These are phyloP conservation scores for Muntiacus muntjak DNA, from an alignment of 2,113 vertebrate species.

Conservation along the genomic window DNA sequence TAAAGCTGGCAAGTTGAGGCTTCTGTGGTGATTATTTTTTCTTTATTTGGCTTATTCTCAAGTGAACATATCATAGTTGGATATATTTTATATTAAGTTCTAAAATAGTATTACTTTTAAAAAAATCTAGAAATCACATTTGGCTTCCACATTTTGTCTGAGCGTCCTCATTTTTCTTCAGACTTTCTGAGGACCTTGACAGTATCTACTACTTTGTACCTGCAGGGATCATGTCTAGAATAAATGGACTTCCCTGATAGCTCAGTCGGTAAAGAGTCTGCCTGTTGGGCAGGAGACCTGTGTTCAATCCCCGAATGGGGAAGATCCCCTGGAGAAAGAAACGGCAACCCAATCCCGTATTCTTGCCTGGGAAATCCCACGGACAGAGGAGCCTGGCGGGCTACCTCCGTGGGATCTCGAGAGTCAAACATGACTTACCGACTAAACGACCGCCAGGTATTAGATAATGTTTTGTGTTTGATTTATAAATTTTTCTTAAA, in stretches of 20 bases:
- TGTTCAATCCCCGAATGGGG: background rate
- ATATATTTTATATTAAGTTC: background rate
- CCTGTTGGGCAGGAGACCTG: background rate
- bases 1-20: background rate
- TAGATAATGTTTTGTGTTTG: background rate
- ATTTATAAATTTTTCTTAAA: background rate
- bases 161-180: background rate
- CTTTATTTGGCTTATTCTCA: background rate
- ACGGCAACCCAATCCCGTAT: background rate
- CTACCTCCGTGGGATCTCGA: background rate
- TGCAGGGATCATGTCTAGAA: background rate
- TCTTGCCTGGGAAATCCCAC: background rate
- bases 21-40: background rate
- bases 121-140: background rate
- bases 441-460: background rate
- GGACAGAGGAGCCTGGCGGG: background rate
- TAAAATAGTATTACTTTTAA: background rate
- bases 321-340: background rate
- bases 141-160: background rate
- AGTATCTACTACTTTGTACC: background rate
- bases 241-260: background rate
- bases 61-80: background rate
- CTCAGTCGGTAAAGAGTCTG: background rate
- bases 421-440: background rate
- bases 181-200: background rate